phyloP scores from a whole-genome alignment of 2,797 vertebrate species.

The Hippopotamyrus pictus region DNA sequence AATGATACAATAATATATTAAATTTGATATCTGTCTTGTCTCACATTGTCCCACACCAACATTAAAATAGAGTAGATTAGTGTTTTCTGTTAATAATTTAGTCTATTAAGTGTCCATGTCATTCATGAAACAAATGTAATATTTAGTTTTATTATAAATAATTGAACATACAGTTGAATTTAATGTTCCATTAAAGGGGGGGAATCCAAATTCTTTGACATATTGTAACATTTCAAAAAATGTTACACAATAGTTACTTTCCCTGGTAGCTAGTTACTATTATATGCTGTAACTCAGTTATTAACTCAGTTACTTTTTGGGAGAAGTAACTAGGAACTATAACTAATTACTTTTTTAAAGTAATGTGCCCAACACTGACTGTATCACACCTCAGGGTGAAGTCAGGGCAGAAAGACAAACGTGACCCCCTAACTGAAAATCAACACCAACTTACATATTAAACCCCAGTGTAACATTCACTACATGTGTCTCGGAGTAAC shows the following conservation, averaged over 20 bases:
- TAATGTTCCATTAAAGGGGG: not conserved
- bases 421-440: not conserved
- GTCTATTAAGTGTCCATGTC: not conserved
- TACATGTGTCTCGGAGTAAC: too few species aligned
- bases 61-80: not conserved
- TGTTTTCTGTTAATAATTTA: not conserved
- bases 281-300: not conserved
- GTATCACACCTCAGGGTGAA: not conserved
- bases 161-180: not conserved
- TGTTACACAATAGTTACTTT: not conserved
- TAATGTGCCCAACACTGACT: too few species aligned
- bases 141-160: not conserved
- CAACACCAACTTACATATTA: not conserved
- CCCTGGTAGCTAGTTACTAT: not conserved
- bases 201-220: not conserved
- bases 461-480: too few species aligned
- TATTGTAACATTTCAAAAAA: too few species aligned
- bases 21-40: not conserved
- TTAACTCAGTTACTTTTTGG: not conserved
- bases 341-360: not conserved
- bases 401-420: not conserved
- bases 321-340: not conserved
- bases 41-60: not conserved
- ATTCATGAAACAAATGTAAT: not conserved
- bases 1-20: not conserved